These are phyloP conservation scores for Petromus typicus DNA, from an alignment of 2,113 vertebrate genomes.

Conservation along the genomic window DNA sequence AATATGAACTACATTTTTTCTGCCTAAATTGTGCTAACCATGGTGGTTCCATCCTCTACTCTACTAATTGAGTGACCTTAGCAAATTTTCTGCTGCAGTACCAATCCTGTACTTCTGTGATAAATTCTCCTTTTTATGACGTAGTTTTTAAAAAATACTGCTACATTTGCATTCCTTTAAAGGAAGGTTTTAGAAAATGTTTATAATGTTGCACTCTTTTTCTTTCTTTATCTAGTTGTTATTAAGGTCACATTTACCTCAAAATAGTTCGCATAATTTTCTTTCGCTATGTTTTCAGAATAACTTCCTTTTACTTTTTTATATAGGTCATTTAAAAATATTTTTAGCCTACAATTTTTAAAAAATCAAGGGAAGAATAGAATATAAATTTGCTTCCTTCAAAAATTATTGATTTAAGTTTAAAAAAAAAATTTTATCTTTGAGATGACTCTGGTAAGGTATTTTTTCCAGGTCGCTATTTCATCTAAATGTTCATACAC, in stretches of 20 bases:
- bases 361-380: not conserved
- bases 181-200: not conserved
- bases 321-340: not conserved
- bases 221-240: not conserved
- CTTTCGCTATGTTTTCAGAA: not conserved
- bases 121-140: not conserved
- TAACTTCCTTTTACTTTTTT: not conserved
- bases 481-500: not conserved
- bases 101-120: not conserved
- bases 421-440: not conserved
- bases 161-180: not conserved
- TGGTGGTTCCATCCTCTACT: not conserved
- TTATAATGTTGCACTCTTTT: not conserved
- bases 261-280: not conserved
- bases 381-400: not conserved
- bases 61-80: not conserved
- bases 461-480: not conserved
- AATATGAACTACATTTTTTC: not conserved
- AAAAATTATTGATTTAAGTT: not conserved
- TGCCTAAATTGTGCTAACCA: not conserved
- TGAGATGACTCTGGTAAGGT: not conserved
- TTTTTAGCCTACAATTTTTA: not conserved
- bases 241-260: not conserved
- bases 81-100: not conserved
- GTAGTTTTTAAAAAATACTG: not conserved